Evolutionary conservation across 2,888 invertebrate species (phyloP).

Genomic region (Kryphioiulus occultus): DNA sequence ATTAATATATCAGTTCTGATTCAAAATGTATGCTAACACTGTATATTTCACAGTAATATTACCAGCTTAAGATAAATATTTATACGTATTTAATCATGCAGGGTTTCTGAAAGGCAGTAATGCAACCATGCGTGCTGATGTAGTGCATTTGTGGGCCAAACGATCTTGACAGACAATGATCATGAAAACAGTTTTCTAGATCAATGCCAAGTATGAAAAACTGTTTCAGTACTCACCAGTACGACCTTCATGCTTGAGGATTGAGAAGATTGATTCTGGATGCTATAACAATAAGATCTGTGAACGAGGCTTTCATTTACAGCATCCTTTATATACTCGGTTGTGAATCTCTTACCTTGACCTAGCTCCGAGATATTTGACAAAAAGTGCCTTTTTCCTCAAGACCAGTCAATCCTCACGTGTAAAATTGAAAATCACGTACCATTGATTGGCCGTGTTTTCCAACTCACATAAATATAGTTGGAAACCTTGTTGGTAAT

Average conservation of each 20-base stretch:
- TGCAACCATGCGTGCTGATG: background rate
- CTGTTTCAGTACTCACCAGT: conserved; percentile 24
- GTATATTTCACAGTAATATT: no score
- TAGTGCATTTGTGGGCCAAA: background rate
- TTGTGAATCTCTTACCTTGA: conserved; percentile 47
- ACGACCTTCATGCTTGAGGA: conserved; percentile 35
- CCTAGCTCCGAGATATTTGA: conserved; percentile 35
- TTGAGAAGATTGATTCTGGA: conserved; percentile 19
- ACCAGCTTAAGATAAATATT: no score
- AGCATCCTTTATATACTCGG: conserved; percentile 45
- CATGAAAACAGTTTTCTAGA: conserved; percentile 42
- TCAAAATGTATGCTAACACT: no score
- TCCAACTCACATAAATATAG: background rate
- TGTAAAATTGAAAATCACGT: conserved; percentile 22
- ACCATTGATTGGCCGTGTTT: conserved; percentile 13
- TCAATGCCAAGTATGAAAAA: conserved; percentile 38
- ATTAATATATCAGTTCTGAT: no score
- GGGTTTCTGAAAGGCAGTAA: no score
- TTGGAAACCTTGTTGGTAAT: conserved; percentile 29
- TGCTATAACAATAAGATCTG: conserved; percentile 37
- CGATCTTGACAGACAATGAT: background rate
- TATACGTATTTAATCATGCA: no score
- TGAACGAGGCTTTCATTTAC: background rate
- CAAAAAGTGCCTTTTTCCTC: conserved; percentile 8
- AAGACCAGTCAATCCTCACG: conserved; percentile 32